Percentiles rank a stretch among this genome's conserved stretches.
Conservation (phyloP, 2,888 invertebrate genomes). For the Phalera bucephala region DNA sequence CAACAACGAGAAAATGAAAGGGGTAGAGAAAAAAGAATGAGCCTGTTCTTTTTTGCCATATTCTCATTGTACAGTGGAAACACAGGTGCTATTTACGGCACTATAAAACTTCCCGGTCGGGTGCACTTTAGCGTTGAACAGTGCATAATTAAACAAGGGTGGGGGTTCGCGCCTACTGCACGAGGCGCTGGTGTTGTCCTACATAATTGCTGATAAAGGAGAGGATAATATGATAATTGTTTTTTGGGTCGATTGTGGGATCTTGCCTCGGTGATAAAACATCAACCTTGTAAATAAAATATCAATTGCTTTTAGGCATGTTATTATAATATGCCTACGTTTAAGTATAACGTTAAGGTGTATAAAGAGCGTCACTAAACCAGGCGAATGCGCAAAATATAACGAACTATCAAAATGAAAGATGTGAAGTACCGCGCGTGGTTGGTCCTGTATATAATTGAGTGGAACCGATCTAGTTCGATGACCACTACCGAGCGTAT, state of each 20-base stretch:
- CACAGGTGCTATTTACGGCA: conserved; percentile 27
- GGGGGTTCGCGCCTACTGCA: conserved; percentile 33
- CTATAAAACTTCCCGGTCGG: conserved; percentile 48
- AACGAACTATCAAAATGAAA: no score
- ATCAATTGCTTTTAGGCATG: no score
- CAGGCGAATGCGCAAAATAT: no score
- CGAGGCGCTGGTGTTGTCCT: conserved; percentile 20
- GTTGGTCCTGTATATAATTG: no score
- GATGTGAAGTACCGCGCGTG: no score
- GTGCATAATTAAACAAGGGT: conserved; percentile 59
- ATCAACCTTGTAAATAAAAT: no score
- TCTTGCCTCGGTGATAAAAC: no score
- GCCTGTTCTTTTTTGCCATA: conserved; percentile 22
- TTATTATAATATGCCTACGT: no score
- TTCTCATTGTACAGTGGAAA: conserved; percentile 24
- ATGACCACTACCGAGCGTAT: no score
- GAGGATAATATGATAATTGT: conserved; percentile 25
- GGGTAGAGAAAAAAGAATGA: conserved; percentile 4
- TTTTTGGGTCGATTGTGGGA: conserved; percentile 7
- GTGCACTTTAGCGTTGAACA: conserved; percentile 48
- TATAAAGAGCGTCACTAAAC: no score
- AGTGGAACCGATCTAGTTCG: no score
- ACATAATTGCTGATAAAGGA: conserved; percentile 34
- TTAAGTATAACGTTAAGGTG: no score
- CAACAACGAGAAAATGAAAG: conserved; percentile 2